These are phyloP conservation scores for Medauroidea extradentata DNA, from an alignment of 1,140 invertebrate species.

Conservation along the genomic window DNA sequence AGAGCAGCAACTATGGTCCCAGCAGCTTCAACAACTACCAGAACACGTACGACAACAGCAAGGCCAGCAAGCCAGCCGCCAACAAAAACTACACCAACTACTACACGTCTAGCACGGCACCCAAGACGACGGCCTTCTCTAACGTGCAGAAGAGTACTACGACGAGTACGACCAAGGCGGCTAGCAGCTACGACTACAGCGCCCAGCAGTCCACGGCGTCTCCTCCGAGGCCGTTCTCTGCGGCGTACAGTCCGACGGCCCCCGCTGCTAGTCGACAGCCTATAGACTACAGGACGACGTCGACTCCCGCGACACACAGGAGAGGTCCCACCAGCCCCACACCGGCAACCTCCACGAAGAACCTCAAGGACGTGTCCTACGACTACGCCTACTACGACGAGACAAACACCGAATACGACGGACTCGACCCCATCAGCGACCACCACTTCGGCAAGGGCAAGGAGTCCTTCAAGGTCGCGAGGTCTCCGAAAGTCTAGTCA, in stretches of 20 bases:
- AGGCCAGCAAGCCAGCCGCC: neutral
- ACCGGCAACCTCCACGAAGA: neutral
- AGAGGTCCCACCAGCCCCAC: too few relatives aligned
- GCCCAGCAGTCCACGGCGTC: neutral
- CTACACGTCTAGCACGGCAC: neutral
- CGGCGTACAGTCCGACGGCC: neutral
- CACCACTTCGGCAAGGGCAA: constrained; percentile 16
- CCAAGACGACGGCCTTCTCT: neutral
- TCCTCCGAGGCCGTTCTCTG: neutral
- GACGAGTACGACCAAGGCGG: neutral
- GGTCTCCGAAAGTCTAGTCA: neutral
- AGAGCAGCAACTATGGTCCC: constrained; percentile 11
- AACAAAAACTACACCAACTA: constrained; percentile 6
- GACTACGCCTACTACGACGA: constrained; percentile 17
- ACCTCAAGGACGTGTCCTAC: neutral
- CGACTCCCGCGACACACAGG: neutral
- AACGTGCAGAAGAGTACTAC: neutral
- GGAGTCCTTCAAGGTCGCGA: constrained; percentile 12
- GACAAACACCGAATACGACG: constrained; percentile 9
- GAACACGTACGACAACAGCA: neutral
- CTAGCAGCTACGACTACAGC: neutral
- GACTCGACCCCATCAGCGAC: constrained; percentile 8
- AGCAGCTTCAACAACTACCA: constrained; percentile 14
- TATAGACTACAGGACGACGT: neutral
- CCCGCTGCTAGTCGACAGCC: neutral